Evolutionary conservation across 2,797 vertebrate genomes (phyloP), one percentile per base, ranked within the genome.

Genomic region (Smutsia gigantea): DNA sequence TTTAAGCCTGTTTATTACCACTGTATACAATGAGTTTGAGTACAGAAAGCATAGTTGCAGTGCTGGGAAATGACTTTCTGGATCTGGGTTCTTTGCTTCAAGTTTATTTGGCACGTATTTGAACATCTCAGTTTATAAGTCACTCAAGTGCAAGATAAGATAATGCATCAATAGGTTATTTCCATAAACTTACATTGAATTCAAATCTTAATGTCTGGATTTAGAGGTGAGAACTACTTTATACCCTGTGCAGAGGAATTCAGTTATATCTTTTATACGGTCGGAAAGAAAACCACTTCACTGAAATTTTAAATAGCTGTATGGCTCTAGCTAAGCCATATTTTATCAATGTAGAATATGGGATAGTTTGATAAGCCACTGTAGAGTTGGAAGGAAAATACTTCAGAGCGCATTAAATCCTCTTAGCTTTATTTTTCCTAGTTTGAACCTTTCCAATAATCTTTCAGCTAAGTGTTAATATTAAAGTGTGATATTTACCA

Each of bases 361-460:
- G 31, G 18, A 23, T 51, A 21, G 39, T 93, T 84, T 91, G 66
- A 92, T 17, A 75, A 25, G 51, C 10, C 25, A 79, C n/a, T 78
- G 42, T 87, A 68, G 42, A 69, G 27, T 64, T 77, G 21, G 57
- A 79, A 96, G 74, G 42, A 96, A 91, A 71, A 63, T 83, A 23
- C 87, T 92, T 34, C 42, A 81, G 25, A 95, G 39, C 55, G 2
- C 57, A 39, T 29, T 88, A 75, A 93, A 63, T 93, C 21, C 39
- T 66, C 57, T 92, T 78, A 96, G 13, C n/a, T 75, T 88, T 86
- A 49, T 59, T 95, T 92, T 74, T 89, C 63, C 66, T 96, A 75
- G 5, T 74, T 53, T 53, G 21, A 95, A n/a, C 10, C 63, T 81
- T 90, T 71, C 17, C 9, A 59, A 2, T 61, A 92, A 46, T 72